Evolutionary conservation across 92 coral and sea anemone genomes (phyloP), one percentile per base, ranked within the genome.

Genomic region (Epizoanthus rinbou): DNA sequence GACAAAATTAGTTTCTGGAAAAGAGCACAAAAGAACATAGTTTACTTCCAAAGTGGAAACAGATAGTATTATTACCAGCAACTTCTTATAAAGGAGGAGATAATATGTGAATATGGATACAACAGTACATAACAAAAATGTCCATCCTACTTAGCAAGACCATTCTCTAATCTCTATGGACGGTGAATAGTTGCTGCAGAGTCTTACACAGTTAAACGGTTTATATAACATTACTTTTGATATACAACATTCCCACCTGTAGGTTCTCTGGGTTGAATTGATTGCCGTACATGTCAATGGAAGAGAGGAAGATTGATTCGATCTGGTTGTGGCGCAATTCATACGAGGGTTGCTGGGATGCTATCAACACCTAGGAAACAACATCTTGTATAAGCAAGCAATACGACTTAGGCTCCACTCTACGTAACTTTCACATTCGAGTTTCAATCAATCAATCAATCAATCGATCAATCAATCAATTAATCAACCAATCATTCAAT

Each of bases 261-360:
- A 96, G 66, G 71, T 91, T 92, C 74, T 96, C 99, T 4, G 99
- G 97, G 4, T 94, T 88, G 75, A 89, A 79, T 86, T 96, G 99
- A 72, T 90, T 96, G 5, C 99, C 98, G 87, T 90, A 95, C 84
- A 86, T 94, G 89, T 93, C 98, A 35, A 96, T 95, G 68, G 97
- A 95, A n/a, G 99, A 94, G 75, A 96, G 92, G 53, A 96, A 96
- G 18, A 96, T 89, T 0, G 99, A 96, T 74, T 96, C 99, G 57
- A 96, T 85, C 78, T 96, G 99, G 80, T 96, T 96, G 83, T 96
- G 99, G 5, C 99, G 94, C 25, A 93, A 89, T 37, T 96, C 99
- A 59, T 94, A 96, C 3, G 99, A 96, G 0, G 99, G 99, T 69
- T 96, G 99, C 69, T 96, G 99, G 33, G 98, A 90, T 31, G 98